Evolutionary conservation across 2,797 vertebrate genomes (phyloP).

Genomic region (Cossypha niveicapilla): DNA sequence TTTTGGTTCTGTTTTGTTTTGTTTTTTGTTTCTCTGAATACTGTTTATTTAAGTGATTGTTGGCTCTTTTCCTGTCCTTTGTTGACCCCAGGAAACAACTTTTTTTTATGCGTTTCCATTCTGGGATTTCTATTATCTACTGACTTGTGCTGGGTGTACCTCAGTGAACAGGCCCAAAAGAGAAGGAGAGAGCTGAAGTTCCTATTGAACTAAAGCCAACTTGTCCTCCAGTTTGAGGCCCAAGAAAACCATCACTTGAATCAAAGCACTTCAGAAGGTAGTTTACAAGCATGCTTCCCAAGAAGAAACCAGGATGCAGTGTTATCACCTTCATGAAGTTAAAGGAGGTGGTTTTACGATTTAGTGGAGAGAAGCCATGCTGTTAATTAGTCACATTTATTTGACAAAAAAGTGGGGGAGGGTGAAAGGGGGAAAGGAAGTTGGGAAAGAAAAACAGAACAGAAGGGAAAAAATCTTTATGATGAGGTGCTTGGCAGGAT

Average conservation of each 20-base stretch:
- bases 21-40: conserved; percentile 19
- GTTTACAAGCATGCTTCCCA: not conserved
- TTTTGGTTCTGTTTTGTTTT: not conserved
- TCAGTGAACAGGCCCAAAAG: conserved; percentile 34
- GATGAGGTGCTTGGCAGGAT: conserved; percentile 68
- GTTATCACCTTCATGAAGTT: not conserved
- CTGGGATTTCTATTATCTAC: conserved; percentile 64
- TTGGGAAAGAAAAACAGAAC: conserved; percentile 51
- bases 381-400: conserved; percentile 44
- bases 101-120: conserved; percentile 65
- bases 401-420: not conserved
- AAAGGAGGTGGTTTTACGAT: not conserved
- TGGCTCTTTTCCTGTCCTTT: conserved; percentile 71
- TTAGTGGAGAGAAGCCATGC: not conserved
- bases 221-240: not conserved
- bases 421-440: conserved; percentile 35
- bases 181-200: not conserved
- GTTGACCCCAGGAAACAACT: conserved; percentile 71
- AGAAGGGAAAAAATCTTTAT: conserved; percentile 71
- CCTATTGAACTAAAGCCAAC: conserved; percentile 4
- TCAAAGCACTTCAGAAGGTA: not conserved
- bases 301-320: not conserved
- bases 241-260: not conserved
- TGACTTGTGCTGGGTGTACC: conserved; percentile 23
- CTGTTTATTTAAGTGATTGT: conserved; percentile 64